These are phyloP conservation scores for Sakesphorus luctuosus DNA, from an alignment of 2,113 vertebrate species.

Conservation along the genomic window DNA sequence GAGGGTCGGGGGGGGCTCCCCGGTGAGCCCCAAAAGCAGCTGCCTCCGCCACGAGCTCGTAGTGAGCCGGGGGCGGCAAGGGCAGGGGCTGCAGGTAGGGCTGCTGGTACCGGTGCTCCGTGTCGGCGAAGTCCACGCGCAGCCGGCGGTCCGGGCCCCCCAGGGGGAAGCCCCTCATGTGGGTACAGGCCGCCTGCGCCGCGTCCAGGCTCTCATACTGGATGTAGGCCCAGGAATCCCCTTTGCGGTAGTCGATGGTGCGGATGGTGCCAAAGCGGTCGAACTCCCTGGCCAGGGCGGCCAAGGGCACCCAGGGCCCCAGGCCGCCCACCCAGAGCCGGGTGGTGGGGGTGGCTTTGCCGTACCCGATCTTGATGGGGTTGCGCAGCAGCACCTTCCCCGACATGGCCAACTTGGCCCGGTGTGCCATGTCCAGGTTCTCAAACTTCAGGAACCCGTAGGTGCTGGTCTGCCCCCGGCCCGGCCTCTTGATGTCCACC, in stretches of 20 bases:
- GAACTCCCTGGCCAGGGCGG: slow-evolving; percentile 93
- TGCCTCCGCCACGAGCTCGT: slow-evolving; percentile 90
- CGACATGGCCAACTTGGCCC: slow-evolving; percentile 96
- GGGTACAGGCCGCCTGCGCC: slow-evolving; percentile 93
- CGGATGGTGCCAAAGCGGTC: slow-evolving; percentile 97
- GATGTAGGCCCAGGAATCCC: slow-evolving; percentile 97
- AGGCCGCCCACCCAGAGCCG: slow-evolving; percentile 96
- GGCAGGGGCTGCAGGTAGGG: slow-evolving; percentile 93
- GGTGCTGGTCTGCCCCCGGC: slow-evolving; percentile 90
- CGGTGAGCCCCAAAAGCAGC: slow-evolving; percentile 89
- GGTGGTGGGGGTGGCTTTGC: slow-evolving; percentile 95
- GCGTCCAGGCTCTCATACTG: slow-evolving; percentile 98
- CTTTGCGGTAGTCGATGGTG: slow-evolving; percentile 96
- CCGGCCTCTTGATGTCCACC: slow-evolving; percentile 94
- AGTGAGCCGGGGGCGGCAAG: slow-evolving; percentile 83
- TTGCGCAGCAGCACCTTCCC: slow-evolving; percentile 94
- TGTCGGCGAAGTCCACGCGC: slow-evolving; percentile 95
- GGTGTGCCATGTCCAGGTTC: slow-evolving; percentile 97
- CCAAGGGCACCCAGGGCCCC: slow-evolving; percentile 93
- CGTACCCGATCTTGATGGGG: slow-evolving; percentile 96
- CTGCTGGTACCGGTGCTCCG: slow-evolving; percentile 94
- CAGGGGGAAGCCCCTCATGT: slow-evolving; percentile 95
- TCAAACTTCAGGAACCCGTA: slow-evolving; percentile 98
- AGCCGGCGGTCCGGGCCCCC: slow-evolving; percentile 92
- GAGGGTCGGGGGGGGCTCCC: slow-evolving; percentile 83